Evolutionary conservation across 2,113 vertebrate genomes (phyloP).

Genomic region (Ceyx margarethae): DNA sequence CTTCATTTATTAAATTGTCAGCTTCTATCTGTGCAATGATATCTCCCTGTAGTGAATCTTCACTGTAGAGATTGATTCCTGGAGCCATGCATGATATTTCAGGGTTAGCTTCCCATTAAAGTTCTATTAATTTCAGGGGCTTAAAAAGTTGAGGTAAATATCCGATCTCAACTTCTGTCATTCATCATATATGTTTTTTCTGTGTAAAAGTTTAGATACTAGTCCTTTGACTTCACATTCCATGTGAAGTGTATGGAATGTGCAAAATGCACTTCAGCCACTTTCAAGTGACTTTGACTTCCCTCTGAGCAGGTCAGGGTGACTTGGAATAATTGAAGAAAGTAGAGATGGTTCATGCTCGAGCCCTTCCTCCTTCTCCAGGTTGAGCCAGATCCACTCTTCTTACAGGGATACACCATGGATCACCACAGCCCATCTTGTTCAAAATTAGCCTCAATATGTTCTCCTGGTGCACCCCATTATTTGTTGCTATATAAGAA

Average conservation of each 20-base stretch:
- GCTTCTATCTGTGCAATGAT: background rate
- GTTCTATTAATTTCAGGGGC: background rate
- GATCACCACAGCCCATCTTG: too few relatives aligned
- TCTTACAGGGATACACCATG: too few relatives aligned
- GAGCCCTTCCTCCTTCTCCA: background rate
- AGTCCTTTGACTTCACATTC: background rate
- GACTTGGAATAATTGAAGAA: background rate
- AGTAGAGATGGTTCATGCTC: background rate
- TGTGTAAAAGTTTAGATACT: background rate
- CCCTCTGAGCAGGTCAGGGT: background rate
- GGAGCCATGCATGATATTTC: background rate
- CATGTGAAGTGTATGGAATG: fast-evolving
- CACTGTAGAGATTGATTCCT: background rate
- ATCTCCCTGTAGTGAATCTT: background rate
- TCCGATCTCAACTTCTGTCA: background rate
- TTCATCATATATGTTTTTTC: background rate
- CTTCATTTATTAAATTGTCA: slow-evolving; percentile 36
- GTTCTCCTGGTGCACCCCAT: background rate
- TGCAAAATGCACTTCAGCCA: fast-evolving
- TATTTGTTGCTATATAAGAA: background rate
- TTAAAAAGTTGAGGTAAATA: background rate
- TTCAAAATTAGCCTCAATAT: fast-evolving
- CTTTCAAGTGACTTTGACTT: background rate
- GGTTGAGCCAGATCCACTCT: fast-evolving
- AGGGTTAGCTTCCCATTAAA: background rate